These are phyloP conservation scores for Pangasius macronema DNA, from an alignment of 2,797 vertebrate species.

Conservation along the genomic window DNA sequence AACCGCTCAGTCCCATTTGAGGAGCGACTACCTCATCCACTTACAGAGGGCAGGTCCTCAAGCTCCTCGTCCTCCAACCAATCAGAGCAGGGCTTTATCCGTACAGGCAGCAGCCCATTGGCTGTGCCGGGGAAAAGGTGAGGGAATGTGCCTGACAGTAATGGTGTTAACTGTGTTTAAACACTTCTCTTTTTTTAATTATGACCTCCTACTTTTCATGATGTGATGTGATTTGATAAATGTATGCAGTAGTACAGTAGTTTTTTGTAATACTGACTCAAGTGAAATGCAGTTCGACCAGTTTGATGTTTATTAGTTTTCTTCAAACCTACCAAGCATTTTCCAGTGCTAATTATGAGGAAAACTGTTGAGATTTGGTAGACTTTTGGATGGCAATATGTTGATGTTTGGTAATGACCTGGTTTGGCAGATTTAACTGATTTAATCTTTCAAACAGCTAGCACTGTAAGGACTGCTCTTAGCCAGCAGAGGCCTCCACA, in stretches of 20 bases:
- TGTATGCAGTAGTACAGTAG: neutral
- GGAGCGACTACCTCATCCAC: constrained; percentile 75
- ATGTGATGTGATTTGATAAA: neutral
- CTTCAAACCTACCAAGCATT: neutral
- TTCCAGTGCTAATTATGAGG: neutral
- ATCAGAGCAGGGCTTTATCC: constrained; percentile 82
- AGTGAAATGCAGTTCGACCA: neutral
- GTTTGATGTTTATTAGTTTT: neutral
- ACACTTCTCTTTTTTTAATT: neutral
- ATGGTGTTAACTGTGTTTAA: neutral
- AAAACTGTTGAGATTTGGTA: neutral
- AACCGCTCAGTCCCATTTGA: constrained; percentile 78
- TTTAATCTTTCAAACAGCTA: neutral
- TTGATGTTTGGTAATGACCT: neutral
- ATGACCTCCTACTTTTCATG: neutral
- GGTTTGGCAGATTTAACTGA: neutral
- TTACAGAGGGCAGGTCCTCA: constrained; percentile 84
- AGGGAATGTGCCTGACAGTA: constrained; percentile 25
- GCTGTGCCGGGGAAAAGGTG: constrained; percentile 83
- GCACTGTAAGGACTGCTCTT: constrained; percentile 14
- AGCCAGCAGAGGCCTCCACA: constrained; percentile 43
- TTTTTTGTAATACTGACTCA: neutral
- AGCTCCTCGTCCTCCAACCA: constrained; percentile 95
- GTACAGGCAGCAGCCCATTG: constrained; percentile 91
- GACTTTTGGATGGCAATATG: neutral